Percentiles rank a stretch among this genome's conserved stretches.
Conservation (phyloP, 2,113 vertebrate species). For the Ranitomeya imitator region DNA sequence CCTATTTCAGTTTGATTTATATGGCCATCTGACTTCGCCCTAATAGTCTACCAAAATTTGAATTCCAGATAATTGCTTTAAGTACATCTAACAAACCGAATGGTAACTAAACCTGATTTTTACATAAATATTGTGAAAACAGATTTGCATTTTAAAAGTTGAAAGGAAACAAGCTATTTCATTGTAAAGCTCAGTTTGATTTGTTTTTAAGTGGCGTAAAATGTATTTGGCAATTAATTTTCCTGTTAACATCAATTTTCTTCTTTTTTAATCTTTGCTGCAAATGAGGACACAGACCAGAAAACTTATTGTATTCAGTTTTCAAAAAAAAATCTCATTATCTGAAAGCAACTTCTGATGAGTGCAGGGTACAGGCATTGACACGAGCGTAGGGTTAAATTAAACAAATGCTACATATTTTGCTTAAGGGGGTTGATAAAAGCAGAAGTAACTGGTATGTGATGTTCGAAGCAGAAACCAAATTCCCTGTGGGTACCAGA, state of each 20-base stretch:
- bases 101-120: no score
- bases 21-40: no score
- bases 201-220: neutral
- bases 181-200: neutral
- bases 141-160: neutral
- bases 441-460: conserved; percentile 48
- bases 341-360: conserved; percentile 6
- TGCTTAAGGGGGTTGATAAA: conserved; percentile 45
- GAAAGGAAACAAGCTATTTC: neutral
- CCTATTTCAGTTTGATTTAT: no score
- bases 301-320: neutral
- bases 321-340: neutral
- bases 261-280: neutral
- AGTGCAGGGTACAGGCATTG: neutral
- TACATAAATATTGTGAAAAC: neutral
- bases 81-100: no score
- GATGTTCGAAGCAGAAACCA: conserved; percentile 45
- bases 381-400: conserved; percentile 31
- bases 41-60: no score
- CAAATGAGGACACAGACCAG: neutral
- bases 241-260: neutral
- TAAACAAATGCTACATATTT: conserved; percentile 34
- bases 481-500: conserved; percentile 41
- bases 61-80: no score
- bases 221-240: neutral